These are phyloP conservation scores for Chalcis sispes DNA, from an alignment of 2,888 invertebrate genomes.

Conservation along the genomic window DNA sequence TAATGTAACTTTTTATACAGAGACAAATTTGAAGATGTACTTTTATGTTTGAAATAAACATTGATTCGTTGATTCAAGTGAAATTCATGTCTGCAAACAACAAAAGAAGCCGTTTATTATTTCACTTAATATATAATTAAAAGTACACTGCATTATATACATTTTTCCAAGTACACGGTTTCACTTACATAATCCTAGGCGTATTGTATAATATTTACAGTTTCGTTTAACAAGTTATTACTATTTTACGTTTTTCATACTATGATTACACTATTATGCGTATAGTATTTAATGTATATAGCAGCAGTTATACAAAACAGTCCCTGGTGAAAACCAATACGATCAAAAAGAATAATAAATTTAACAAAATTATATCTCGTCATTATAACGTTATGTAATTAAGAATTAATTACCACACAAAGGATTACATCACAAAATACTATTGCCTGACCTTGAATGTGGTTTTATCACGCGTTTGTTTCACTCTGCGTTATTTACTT, in stretches of 20 bases:
- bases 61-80: conserved; percentile 58
- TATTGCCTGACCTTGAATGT: conserved; percentile 68
- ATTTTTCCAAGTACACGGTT: conserved; percentile 75
- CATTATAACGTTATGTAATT: conserved; percentile 69
- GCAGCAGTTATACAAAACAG: conserved; percentile 75
- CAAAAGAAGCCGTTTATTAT: conserved; percentile 76
- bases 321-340: conserved; percentile 75
- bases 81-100: conserved; percentile 72
- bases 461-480: conserved; percentile 57
- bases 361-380: conserved; percentile 73
- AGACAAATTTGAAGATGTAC: conserved; percentile 57
- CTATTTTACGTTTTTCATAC: conserved; percentile 64
- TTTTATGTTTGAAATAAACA: conserved; percentile 58
- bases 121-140: conserved; percentile 74
- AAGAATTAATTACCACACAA: conserved; percentile 73
- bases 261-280: conserved; percentile 73
- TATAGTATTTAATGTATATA: conserved; percentile 69
- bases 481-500: conserved; percentile 50
- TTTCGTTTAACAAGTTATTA: conserved; percentile 69
- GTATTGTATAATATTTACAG: conserved; percentile 74
- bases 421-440: conserved; percentile 71
- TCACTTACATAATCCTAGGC: conserved; percentile 73
- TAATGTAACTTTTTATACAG: conserved; percentile 60
- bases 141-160: conserved; percentile 76
- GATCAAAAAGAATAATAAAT: conserved; percentile 72